A percentile compares a stretch with the other conserved stretches of the same genome.
Conservation (phyloP, 2,113 vertebrate genomes). For the Manacus vitellinus region DNA sequence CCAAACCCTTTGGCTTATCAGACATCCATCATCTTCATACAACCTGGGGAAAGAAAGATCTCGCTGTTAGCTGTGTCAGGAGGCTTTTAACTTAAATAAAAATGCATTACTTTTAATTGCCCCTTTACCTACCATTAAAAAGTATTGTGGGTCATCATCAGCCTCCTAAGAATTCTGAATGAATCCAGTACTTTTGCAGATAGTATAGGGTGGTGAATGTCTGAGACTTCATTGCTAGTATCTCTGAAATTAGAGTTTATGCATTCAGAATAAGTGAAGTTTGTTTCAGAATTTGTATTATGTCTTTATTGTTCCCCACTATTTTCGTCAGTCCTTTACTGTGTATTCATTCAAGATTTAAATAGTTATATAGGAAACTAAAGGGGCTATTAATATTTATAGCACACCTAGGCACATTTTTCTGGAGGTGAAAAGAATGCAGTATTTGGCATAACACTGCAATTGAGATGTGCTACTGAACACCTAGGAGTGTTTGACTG, state of each 20-base stretch:
- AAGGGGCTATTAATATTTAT: conserved; percentile 13
- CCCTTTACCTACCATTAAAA: not conserved
- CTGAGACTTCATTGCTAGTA: not conserved
- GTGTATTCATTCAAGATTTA: not conserved
- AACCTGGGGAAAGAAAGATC: not conserved
- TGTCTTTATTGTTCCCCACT: not conserved
- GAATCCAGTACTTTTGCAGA: not conserved
- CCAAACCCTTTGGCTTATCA: not conserved
- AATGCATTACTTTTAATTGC: not conserved
- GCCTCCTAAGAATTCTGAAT: not conserved
- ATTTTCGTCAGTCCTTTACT: not conserved
- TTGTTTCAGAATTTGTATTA: not conserved
- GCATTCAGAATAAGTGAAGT: not conserved
- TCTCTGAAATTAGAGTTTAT: not conserved
- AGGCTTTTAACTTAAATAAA: not conserved
- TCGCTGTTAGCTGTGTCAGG: not conserved
- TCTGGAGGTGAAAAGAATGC: not conserved
- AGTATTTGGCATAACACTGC: not conserved
- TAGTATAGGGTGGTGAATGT: not conserved
- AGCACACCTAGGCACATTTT: not conserved
- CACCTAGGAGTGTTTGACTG: not conserved
- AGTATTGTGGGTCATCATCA: not conserved
- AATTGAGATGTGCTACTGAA: not conserved
- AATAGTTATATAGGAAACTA: not conserved
- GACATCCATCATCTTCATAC: not conserved